Evolutionary conservation across 2,888 invertebrate species (phyloP).

Genomic region (Morinoia aosen): DNA sequence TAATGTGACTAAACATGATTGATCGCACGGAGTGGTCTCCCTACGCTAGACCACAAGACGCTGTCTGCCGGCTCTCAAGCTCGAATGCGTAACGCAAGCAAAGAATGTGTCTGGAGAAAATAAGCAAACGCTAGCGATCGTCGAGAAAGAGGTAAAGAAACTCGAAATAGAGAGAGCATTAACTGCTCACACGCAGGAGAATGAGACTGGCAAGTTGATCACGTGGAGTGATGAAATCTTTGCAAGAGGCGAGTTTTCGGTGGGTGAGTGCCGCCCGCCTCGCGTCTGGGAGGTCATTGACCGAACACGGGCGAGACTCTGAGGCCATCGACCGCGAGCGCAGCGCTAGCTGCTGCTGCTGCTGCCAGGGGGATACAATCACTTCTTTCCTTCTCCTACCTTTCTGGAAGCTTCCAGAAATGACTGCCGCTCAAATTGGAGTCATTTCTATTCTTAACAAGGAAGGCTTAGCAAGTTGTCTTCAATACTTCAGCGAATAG

Average conservation of each 20-base stretch:
- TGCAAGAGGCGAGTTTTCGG: conserved; percentile 4
- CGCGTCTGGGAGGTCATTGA: background rate
- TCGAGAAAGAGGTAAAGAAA: background rate
- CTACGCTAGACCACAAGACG: background rate
- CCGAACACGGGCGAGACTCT: background rate
- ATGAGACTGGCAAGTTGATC: background rate
- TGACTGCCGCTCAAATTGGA: background rate
- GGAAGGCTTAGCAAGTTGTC: background rate
- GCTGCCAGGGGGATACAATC: background rate
- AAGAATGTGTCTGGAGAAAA: background rate
- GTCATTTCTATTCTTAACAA: background rate
- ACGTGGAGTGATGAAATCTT: conserved; percentile 1
- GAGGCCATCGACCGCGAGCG: background rate
- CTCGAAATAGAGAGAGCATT: background rate
- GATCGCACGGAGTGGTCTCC: too few species aligned
- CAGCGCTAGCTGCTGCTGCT: background rate
- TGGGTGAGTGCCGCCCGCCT: background rate
- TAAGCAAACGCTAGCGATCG: background rate
- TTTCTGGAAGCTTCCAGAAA: background rate
- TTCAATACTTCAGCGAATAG: background rate
- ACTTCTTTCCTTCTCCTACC: background rate
- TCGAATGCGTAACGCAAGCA: background rate
- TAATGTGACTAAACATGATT: too few species aligned
- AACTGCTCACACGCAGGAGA: background rate
- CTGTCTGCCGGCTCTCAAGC: background rate